Evolutionary conservation across 2,113 vertebrate genomes (phyloP).

Genomic region (Excalfactoria chinensis): DNA sequence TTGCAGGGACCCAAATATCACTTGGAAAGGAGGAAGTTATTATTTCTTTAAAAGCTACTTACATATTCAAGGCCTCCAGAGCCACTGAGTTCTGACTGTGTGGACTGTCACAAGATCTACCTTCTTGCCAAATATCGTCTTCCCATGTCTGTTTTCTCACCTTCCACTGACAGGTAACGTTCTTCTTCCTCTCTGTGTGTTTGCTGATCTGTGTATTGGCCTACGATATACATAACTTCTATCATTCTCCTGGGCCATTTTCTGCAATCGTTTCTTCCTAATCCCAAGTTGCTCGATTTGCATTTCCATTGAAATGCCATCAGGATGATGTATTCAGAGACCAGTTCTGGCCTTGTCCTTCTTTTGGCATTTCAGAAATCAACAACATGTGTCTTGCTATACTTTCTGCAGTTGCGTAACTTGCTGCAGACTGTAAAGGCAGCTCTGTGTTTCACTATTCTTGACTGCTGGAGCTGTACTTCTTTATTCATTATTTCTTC

Average conservation of each 20-base stretch:
- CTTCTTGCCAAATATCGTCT: background rate
- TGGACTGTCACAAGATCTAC: background rate
- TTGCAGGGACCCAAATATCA: background rate
- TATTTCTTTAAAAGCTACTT: slow-evolving; percentile 9
- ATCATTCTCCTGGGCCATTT: slow-evolving; percentile 5
- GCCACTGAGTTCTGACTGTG: background rate
- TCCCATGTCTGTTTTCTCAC: background rate
- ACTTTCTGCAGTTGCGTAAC: too few species aligned
- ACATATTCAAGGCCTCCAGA: slow-evolving; percentile 34
- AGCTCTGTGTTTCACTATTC: background rate
- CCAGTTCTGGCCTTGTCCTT: background rate
- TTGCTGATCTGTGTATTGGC: slow-evolving; percentile 55
- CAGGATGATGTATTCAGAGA: background rate
- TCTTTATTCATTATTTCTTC: background rate
- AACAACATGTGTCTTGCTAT: too few species aligned
- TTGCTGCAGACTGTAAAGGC: background rate
- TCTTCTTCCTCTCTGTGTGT: background rate
- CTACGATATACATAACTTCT: background rate
- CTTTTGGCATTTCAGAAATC: too few species aligned
- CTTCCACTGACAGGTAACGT: slow-evolving; percentile 58
- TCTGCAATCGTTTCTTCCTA: background rate
- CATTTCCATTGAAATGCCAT: background rate
- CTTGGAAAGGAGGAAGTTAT: background rate
- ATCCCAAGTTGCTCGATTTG: background rate
- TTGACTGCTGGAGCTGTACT: background rate